Conservation (phyloP, 2,888 invertebrate genomes). For the Blastobasis lacticolella region DNA sequence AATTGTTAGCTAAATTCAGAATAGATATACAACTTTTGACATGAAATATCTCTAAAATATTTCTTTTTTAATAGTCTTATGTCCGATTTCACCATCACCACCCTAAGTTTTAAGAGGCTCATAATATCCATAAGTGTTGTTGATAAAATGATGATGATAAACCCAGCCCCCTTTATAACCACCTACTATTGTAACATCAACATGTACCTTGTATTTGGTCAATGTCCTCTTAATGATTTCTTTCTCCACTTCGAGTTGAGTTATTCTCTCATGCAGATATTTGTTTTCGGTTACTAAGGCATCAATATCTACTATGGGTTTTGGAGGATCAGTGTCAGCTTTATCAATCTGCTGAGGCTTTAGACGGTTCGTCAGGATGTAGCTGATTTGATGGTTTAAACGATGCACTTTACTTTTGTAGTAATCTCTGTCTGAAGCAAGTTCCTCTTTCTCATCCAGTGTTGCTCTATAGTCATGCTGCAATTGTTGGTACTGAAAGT, state of each 20-base stretch:
- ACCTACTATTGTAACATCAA: neutral
- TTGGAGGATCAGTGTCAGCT: conserved; percentile 35
- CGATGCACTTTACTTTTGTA: conserved; percentile 89
- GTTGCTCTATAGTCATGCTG: conserved; percentile 84
- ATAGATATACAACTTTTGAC: too few species aligned
- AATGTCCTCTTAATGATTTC: conserved; percentile 82
- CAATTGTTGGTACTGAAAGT: conserved; percentile 78
- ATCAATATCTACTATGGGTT: conserved; percentile 83
- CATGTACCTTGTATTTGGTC: conserved; percentile 80
- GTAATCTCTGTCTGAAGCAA: conserved; percentile 85
- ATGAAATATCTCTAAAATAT: too few species aligned
- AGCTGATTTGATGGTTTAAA: conserved; percentile 85
- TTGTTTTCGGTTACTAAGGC: conserved; percentile 87
- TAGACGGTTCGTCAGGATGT: conserved; percentile 68
- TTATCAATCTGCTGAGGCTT: conserved; percentile 40
- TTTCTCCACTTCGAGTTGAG: conserved; percentile 86
- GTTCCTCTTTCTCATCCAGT: conserved; percentile 89
- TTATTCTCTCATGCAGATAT: conserved; percentile 86
- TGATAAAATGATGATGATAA: too few species aligned
- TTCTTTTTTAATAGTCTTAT: too few species aligned
- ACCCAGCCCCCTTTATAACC: too few species aligned
- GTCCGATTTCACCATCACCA: too few species aligned
- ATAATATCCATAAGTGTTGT: too few species aligned
- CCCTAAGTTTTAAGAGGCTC: too few species aligned
- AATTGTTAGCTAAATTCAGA: too few species aligned